Percentiles rank a stretch among this genome's conserved stretches.
Conservation (phyloP, 2,888 invertebrate species). For the Prostheceraeus crozeri region DNA sequence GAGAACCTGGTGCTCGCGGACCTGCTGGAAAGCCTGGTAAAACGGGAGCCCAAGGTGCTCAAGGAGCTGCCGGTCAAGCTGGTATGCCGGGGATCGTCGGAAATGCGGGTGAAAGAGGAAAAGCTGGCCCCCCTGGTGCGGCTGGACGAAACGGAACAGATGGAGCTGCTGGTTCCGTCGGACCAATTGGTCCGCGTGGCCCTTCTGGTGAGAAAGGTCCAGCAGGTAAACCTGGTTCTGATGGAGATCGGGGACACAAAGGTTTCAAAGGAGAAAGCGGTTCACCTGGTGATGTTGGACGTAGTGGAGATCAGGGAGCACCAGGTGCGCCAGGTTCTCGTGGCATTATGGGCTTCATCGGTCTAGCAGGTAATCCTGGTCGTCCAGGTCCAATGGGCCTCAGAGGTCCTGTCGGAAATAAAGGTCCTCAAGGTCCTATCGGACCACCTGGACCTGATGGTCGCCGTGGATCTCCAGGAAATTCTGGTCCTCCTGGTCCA, state of each 20-base stretch:
- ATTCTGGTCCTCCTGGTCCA: constrained; percentile 25
- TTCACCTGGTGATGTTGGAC: too few species aligned
- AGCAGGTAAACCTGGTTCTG: constrained; percentile 32
- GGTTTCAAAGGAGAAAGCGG: too few species aligned
- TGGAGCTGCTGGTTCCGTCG: constrained; percentile 4
- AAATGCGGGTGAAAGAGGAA: too few species aligned
- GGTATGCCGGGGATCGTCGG: constrained; percentile 35
- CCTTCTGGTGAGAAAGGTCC: constrained; percentile 24
- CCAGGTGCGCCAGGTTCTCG: too few species aligned
- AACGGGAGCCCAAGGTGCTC: constrained; percentile 36
- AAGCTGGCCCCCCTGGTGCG: constrained; percentile 35
- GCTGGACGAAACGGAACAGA: constrained; percentile 36
- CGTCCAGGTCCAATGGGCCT: too few species aligned
- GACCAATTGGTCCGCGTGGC: constrained; percentile 38
- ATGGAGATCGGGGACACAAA: too few species aligned
- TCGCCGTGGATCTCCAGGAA: constrained; percentile 28
- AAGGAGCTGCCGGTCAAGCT: constrained; percentile 21
- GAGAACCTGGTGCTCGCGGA: constrained; percentile 37
- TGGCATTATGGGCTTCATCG: too few species aligned
- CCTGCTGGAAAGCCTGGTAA: constrained; percentile 21
- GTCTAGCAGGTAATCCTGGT: too few species aligned
- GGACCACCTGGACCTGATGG: constrained; percentile 38
- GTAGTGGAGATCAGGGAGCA: too few species aligned
- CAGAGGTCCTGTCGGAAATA: too few species aligned
- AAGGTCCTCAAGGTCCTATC: too few species aligned